phyloP scores from a whole-genome alignment of 2,113 vertebrate genomes.

The Physeter macrocephalus region DNA sequence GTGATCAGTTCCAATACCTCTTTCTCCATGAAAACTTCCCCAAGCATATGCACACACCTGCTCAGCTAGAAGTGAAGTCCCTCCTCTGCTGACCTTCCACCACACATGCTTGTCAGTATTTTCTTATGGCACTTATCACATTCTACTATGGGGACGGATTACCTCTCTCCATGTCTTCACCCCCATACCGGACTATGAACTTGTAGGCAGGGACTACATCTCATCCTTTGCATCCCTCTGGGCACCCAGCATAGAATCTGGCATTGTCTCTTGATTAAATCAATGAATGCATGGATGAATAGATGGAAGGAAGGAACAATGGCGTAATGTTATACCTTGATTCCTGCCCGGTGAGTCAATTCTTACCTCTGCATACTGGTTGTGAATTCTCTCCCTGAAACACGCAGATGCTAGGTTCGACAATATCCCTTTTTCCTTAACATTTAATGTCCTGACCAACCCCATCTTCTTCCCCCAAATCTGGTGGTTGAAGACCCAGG shows the following conservation, averaged over 20 bases:
- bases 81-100: not conserved
- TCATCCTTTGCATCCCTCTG: not conserved
- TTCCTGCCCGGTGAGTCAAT: not conserved
- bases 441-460: not conserved
- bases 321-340: not conserved
- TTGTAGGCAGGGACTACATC: not conserved
- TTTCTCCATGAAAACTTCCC: not conserved
- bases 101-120: not conserved
- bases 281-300: not conserved
- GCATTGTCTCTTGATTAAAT: not conserved
- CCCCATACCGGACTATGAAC: not conserved
- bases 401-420: not conserved
- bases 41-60: not conserved
- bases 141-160: not conserved
- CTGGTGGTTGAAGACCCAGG: not conserved
- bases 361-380: not conserved
- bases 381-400: not conserved
- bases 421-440: not conserved
- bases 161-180: not conserved
- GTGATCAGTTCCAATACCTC: not conserved
- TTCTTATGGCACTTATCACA: not conserved
- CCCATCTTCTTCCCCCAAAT: not conserved
- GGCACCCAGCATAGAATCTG: not conserved
- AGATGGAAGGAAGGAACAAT: not conserved
- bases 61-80: not conserved